These are phyloP conservation scores for Frankliniella fusca DNA, from an alignment of 2,888 invertebrate species.

Conservation along the genomic window DNA sequence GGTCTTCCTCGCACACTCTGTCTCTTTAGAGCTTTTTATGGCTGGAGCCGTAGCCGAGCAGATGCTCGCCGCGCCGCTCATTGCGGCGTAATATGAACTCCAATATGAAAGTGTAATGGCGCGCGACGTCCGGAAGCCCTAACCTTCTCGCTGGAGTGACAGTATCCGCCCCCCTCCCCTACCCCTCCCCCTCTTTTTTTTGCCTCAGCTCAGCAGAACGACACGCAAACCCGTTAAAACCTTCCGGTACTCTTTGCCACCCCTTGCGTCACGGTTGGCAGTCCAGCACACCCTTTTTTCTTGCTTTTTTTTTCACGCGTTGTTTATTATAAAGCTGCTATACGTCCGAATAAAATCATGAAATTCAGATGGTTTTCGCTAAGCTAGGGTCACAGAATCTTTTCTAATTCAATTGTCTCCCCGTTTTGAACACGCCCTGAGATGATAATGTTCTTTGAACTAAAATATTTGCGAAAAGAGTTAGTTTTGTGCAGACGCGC, in stretches of 20 bases:
- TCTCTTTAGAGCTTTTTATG: neutral
- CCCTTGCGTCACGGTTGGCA: neutral
- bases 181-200: neutral
- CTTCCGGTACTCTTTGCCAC: neutral
- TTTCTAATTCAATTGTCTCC: too few relatives aligned
- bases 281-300: neutral
- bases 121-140: slow-evolving; percentile 18
- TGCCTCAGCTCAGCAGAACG: neutral
- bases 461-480: too few relatives aligned
- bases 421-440: too few relatives aligned
- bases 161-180: neutral
- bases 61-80: slow-evolving; percentile 3
- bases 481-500: too few relatives aligned
- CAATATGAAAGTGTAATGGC: slow-evolving; percentile 24
- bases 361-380: too few relatives aligned
- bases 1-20: too few relatives aligned
- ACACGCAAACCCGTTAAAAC: slow-evolving; percentile 11
- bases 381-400: too few relatives aligned
- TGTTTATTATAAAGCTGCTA: too few relatives aligned
- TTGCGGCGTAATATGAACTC: slow-evolving; percentile 16
- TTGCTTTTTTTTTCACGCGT: neutral
- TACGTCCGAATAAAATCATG: too few relatives aligned
- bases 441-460: too few relatives aligned
- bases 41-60: neutral
- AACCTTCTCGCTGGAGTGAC: slow-evolving; percentile 4